Evolutionary conservation across 2,888 invertebrate genomes (phyloP).

Genomic region (Agelastica alni): DNA sequence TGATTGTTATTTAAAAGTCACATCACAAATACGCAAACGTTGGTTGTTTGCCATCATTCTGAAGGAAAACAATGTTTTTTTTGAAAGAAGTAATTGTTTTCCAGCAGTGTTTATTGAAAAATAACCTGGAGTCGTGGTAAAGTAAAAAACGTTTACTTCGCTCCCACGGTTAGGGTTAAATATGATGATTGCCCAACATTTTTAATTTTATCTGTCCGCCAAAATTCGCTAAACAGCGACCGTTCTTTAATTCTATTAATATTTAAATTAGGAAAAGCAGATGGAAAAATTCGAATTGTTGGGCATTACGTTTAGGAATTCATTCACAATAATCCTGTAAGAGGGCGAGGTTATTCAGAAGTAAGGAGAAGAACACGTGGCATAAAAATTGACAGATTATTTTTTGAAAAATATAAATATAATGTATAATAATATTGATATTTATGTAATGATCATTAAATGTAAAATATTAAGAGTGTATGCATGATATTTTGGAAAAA

Average conservation of each 20-base stretch:
- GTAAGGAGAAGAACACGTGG: slow-evolving; percentile 52
- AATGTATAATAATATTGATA: slow-evolving; percentile 50
- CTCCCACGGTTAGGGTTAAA: slow-evolving; percentile 15
- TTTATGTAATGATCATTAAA: slow-evolving; percentile 53
- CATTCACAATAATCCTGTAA: slow-evolving; percentile 58
- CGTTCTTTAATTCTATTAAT: slow-evolving; percentile 10
- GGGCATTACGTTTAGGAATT: slow-evolving; percentile 53
- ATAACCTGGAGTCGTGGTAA: slow-evolving; percentile 34
- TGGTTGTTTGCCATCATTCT: slow-evolving; percentile 50
- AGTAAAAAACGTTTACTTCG: slow-evolving; percentile 14
- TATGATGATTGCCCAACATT: slow-evolving; percentile 18
- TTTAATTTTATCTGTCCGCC: slow-evolving; percentile 5
- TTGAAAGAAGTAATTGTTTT: slow-evolving; percentile 34
- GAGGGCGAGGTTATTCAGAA: slow-evolving; percentile 55
- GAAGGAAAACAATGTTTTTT: slow-evolving; percentile 38
- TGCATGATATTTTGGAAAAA: slow-evolving; percentile 50
- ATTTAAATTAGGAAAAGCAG: neutral
- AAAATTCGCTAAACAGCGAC: no score
- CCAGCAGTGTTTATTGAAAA: slow-evolving; percentile 37
- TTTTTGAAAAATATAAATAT: slow-evolving; percentile 57
- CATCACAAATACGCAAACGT: slow-evolving; percentile 56
- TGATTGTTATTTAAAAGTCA: slow-evolving; percentile 62
- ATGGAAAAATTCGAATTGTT: slow-evolving; percentile 15
- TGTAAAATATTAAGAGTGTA: slow-evolving; percentile 52
- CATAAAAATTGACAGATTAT: slow-evolving; percentile 53